These are phyloP conservation scores for Umimayanthus chanpuru DNA, from an alignment of 92 coral and sea anemone species.

Conservation along the genomic window DNA sequence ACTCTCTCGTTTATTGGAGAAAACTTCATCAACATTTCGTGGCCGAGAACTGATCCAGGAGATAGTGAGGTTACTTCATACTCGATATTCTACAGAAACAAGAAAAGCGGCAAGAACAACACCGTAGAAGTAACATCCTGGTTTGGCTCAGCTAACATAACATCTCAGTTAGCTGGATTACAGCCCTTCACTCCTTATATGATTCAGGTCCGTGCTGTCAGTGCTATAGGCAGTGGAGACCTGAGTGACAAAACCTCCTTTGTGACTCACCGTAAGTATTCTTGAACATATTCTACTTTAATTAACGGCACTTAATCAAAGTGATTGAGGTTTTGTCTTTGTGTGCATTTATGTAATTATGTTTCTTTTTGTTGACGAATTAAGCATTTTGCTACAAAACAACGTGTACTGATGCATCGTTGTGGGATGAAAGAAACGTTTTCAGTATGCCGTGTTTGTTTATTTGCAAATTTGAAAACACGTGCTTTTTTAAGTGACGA, in stretches of 20 bases:
- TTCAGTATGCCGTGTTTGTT: too few species aligned
- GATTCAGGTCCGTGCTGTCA: neutral
- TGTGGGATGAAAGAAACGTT: too few species aligned
- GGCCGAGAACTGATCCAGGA: neutral
- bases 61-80: conserved; percentile 6
- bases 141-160: neutral
- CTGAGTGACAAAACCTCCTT: neutral
- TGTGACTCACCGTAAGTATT: conserved; percentile 19
- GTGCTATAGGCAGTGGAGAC: conserved; percentile 6
- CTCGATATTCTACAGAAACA: neutral
- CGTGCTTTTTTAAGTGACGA: too few species aligned
- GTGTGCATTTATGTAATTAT: neutral
- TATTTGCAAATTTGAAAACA: too few species aligned
- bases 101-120: neutral
- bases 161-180: neutral
- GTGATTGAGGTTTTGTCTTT: neutral
- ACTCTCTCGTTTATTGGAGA: neutral
- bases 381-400: too few species aligned
- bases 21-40: conserved; percentile 3
- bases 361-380: too few species aligned
- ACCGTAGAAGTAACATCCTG: neutral
- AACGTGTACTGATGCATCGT: neutral
- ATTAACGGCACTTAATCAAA: neutral
- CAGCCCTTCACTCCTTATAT: conserved; percentile 14
- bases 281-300: neutral